phyloP scores from a whole-genome alignment of 2,113 vertebrate species.

The Thymallus thymallus region DNA sequence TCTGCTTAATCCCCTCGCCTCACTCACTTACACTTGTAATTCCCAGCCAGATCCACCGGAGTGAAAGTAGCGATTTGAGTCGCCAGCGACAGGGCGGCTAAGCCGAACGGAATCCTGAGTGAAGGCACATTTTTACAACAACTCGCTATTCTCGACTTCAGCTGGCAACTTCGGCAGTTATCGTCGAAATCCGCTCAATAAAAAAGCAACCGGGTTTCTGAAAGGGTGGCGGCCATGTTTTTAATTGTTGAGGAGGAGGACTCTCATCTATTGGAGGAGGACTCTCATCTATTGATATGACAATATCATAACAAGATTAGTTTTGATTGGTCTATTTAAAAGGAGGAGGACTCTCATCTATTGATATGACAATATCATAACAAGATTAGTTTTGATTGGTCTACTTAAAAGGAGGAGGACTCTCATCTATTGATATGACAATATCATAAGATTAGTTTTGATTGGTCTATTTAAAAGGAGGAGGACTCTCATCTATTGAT shows the following conservation, averaged over 20 bases:
- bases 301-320: too few relatives aligned
- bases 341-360: too few relatives aligned
- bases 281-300: too few relatives aligned
- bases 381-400: too few relatives aligned
- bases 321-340: too few relatives aligned
- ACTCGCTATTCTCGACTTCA: constrained; percentile 32
- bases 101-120: constrained; percentile 61
- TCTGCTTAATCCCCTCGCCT: constrained; percentile 67
- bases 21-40: constrained; percentile 75
- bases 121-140: constrained; percentile 53
- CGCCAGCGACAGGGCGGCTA: constrained; percentile 64
- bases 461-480: too few relatives aligned
- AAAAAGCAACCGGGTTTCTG: constrained; percentile 6
- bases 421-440: too few relatives aligned
- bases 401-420: too few relatives aligned
- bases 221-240: constrained; percentile 30
- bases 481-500: too few relatives aligned
- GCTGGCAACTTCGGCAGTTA: constrained; percentile 1
- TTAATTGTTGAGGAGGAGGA: constrained; percentile 44
- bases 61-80: constrained; percentile 69
- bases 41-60: constrained; percentile 63
- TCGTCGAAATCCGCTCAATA: constrained; percentile 47
- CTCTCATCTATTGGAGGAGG: too few relatives aligned
- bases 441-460: too few relatives aligned
- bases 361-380: too few relatives aligned